Conservation (phyloP, 2,113 vertebrate species). For the Phrynocephalus versicolor region DNA sequence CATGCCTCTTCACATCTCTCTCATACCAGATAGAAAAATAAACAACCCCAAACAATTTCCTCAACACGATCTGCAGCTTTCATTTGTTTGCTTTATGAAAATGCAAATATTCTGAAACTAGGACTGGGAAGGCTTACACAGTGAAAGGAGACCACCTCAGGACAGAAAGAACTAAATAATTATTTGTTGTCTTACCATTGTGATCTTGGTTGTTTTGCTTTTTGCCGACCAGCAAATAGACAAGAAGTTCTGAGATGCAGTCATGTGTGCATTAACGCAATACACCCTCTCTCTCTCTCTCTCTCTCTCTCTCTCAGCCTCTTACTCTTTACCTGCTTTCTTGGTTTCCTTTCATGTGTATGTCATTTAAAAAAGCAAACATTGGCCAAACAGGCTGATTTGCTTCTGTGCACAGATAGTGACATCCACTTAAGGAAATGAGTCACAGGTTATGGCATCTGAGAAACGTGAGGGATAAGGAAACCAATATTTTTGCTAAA, state of each 20-base stretch:
- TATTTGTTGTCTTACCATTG: slow-evolving; percentile 75
- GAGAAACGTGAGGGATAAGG: slow-evolving; percentile 68
- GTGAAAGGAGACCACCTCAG: slow-evolving; percentile 3
- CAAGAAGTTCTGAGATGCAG: slow-evolving; percentile 50
- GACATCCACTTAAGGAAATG: slow-evolving; percentile 41
- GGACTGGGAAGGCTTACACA: slow-evolving; percentile 4
- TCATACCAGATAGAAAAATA: slow-evolving; percentile 64
- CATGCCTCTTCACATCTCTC: slow-evolving; percentile 63
- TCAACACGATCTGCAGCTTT: slow-evolving; percentile 44
- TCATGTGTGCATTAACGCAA: slow-evolving; percentile 51
- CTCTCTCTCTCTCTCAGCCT: slow-evolving; percentile 65
- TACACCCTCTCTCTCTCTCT: slow-evolving; percentile 58
- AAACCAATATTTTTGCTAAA: slow-evolving; percentile 64
- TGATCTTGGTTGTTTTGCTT: slow-evolving; percentile 62
- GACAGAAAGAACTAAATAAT: slow-evolving; percentile 17
- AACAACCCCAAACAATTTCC: slow-evolving; percentile 53
- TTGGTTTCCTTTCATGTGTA: slow-evolving; percentile 43
- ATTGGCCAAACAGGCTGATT: slow-evolving; percentile 49
- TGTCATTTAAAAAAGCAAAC: slow-evolving; percentile 53
- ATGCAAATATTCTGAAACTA: background rate
- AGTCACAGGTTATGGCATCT: slow-evolving; percentile 68
- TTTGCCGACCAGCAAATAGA: slow-evolving; percentile 67
- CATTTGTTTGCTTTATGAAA: background rate
- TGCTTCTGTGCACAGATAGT: slow-evolving; percentile 61
- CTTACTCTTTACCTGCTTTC: slow-evolving; percentile 61